These are phyloP conservation scores for Caranx ignobilis DNA, from an alignment of 2,113 vertebrate species.

Conservation along the genomic window DNA sequence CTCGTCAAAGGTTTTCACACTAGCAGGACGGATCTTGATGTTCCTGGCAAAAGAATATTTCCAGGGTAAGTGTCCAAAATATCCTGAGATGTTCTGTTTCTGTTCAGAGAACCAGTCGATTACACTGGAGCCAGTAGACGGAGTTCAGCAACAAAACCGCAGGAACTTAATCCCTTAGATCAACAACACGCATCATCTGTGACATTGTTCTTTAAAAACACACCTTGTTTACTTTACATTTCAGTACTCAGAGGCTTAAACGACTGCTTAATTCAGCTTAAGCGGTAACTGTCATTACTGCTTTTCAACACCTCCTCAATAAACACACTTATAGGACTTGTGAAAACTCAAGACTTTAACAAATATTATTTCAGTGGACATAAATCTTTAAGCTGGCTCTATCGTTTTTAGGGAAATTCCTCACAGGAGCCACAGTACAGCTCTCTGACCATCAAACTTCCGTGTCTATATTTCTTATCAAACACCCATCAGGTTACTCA, in stretches of 20 bases:
- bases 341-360: slow-evolving; percentile 76
- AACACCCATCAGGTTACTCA: slow-evolving; percentile 44
- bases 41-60: slow-evolving; percentile 74
- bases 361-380: slow-evolving; percentile 82
- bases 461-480: slow-evolving; percentile 69
- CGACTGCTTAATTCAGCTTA: slow-evolving; percentile 66
- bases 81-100: slow-evolving; percentile 15
- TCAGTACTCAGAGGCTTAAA: slow-evolving; percentile 66
- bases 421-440: slow-evolving; percentile 63
- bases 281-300: slow-evolving; percentile 69
- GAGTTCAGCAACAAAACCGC: slow-evolving; percentile 54
- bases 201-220: slow-evolving; percentile 69
- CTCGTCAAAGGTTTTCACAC: slow-evolving; percentile 93
- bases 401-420: slow-evolving; percentile 75
- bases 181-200: slow-evolving; percentile 51
- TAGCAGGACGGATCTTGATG: slow-evolving; percentile 88
- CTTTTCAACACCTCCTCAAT: slow-evolving; percentile 79
- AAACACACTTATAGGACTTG: slow-evolving; percentile 69
- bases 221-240: slow-evolving; percentile 63
- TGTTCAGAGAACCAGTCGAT: slow-evolving; percentile 33
- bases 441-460: slow-evolving; percentile 21
- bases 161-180: slow-evolving; percentile 67
- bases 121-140: slow-evolving; percentile 13
- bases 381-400: slow-evolving; percentile 70
- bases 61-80: slow-evolving; percentile 32